Conservation (phyloP, 1,140 invertebrate genomes). For the Coptotermes formosanus region DNA sequence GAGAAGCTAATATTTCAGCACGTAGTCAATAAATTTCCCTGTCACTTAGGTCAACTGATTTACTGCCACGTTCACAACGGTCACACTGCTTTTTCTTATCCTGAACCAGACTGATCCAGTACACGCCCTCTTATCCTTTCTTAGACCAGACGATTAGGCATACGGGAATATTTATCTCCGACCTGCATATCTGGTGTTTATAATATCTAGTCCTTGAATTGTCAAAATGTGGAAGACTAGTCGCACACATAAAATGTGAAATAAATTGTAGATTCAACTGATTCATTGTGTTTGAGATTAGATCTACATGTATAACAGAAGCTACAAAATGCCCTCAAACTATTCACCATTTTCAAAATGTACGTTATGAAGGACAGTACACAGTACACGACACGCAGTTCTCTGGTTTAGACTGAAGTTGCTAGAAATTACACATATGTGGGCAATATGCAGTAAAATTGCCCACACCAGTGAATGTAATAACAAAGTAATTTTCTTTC, state of each 20-base stretch:
- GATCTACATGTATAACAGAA: neutral
- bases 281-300: neutral
- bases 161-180: too few relatives aligned
- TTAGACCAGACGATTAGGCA: too few relatives aligned
- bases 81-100: too few relatives aligned
- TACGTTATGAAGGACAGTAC: neutral
- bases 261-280: neutral
- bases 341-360: neutral
- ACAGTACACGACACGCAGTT: neutral
- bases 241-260: neutral
- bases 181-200: too few relatives aligned
- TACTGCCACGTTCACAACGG: too few relatives aligned
- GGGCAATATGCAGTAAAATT: neutral
- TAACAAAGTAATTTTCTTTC: constrained; percentile 14
- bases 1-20: too few relatives aligned
- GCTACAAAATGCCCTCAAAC: neutral
- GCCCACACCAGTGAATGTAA: neutral
- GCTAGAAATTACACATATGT: neutral
- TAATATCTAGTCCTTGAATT: neutral
- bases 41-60: too few relatives aligned
- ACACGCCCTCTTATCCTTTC: too few relatives aligned
- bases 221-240: neutral
- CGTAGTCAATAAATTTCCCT: too few relatives aligned
- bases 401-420: neutral
- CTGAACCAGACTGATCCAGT: too few relatives aligned